Conservation (phyloP, 2,888 invertebrate species). For the Omphaloscelis lunosa region DNA sequence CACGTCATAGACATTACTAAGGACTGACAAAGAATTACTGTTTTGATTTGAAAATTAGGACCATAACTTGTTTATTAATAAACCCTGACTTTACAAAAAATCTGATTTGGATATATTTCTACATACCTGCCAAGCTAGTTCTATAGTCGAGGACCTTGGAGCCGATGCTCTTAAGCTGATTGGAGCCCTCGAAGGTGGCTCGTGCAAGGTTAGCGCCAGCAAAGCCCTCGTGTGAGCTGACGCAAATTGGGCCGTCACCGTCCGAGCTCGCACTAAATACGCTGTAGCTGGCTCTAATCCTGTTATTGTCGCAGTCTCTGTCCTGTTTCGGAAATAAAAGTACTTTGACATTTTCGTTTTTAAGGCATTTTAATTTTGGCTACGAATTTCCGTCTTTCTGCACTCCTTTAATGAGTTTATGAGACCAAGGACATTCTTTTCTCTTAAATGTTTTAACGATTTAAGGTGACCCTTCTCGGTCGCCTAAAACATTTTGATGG, state of each 20-base stretch:
- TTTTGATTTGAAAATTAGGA: background rate
- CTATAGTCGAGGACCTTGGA: conserved; percentile 82
- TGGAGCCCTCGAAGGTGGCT: conserved; percentile 86
- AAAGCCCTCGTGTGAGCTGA: conserved; percentile 86
- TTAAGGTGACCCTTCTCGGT: too few relatives aligned
- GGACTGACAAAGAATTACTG: background rate
- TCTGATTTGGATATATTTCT: background rate
- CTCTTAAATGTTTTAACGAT: too few relatives aligned
- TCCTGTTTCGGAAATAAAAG: conserved; percentile 68
- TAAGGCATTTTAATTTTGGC: too few relatives aligned
- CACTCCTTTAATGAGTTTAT: too few relatives aligned
- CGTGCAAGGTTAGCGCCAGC: conserved; percentile 85
- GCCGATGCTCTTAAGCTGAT: conserved; percentile 84
- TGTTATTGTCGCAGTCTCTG: conserved; percentile 85
- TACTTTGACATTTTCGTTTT: background rate
- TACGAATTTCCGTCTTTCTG: background rate
- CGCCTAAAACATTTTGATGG: too few relatives aligned
- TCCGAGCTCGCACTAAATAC: conserved; percentile 85
- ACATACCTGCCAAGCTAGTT: conserved; percentile 86
- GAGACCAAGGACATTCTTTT: too few relatives aligned
- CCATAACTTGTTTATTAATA: background rate
- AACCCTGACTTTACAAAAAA: background rate
- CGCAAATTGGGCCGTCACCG: conserved; percentile 87
- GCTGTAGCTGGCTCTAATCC: conserved; percentile 87
- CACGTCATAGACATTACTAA: background rate